Conservation (phyloP, 2,113 vertebrate species). For the Carassius gibelio region DNA sequence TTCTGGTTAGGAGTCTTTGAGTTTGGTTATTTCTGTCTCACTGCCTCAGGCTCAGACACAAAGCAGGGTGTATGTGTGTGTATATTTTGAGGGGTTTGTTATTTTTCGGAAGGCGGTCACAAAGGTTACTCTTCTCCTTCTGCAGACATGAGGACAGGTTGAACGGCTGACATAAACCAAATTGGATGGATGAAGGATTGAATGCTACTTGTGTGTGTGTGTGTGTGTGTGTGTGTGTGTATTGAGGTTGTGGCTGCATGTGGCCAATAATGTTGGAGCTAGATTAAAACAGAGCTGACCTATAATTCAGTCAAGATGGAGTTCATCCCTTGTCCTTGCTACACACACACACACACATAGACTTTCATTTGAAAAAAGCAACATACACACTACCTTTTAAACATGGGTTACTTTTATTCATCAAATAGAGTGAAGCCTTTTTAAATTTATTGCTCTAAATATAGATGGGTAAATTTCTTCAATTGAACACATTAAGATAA, state of each 20-base stretch:
- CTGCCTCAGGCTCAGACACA: conserved; percentile 42
- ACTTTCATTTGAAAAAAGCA: neutral
- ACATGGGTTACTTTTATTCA: no score
- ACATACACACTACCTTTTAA: no score
- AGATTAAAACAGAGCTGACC: conserved; percentile 43
- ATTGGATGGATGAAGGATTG: neutral
- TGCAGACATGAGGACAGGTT: conserved; percentile 44
- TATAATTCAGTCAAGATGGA: conserved; percentile 47
- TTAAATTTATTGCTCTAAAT: neutral
- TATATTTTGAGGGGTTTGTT: conserved; percentile 8
- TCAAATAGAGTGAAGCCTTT: no score
- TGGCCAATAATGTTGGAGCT: conserved; percentile 41
- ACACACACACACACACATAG: neutral
- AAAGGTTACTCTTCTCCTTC: neutral
- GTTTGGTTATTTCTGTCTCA: conserved; percentile 56
- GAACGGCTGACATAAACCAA: conserved; percentile 31
- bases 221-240: conserved; percentile 3
- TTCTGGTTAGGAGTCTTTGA: conserved; percentile 54
- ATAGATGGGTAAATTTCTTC: neutral
- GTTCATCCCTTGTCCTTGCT: neutral
- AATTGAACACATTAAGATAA: neutral
- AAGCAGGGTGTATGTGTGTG: conserved; percentile 33
- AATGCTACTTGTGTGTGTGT: conserved; percentile 19
- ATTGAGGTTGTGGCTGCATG: conserved; percentile 1
- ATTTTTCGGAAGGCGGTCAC: conserved; percentile 26